Evolutionary conservation across 2,888 invertebrate genomes (phyloP).

Genomic region (Eupithecia abbreviata): DNA sequence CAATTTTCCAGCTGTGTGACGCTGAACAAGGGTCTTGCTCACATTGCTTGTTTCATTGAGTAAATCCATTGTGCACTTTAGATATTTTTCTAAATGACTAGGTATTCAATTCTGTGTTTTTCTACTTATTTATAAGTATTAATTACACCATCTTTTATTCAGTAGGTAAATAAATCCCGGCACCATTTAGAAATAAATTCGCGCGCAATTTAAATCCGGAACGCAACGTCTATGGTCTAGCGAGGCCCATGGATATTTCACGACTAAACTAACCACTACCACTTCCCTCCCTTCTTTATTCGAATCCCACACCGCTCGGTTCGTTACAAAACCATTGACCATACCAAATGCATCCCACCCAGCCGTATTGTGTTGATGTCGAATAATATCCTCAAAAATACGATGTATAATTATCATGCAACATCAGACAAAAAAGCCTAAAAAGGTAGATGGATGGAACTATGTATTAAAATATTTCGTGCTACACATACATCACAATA

Average conservation of each 20-base stretch:
- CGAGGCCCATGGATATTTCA: conserved; percentile 4
- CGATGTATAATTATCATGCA: too few relatives aligned
- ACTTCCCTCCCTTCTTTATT: not conserved
- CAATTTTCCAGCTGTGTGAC: conserved; percentile 67
- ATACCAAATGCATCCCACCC: too few relatives aligned
- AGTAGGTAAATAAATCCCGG: not conserved
- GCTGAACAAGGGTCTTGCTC: conserved; percentile 58
- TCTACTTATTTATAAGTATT: not conserved
- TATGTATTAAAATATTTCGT: not conserved
- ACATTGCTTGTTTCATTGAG: conserved; percentile 60
- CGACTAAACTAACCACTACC: not conserved
- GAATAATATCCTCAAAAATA: too few relatives aligned
- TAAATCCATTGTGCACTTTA: conserved; percentile 63
- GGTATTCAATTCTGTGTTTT: not conserved
- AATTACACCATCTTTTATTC: not conserved
- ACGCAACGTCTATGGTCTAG: conserved; percentile 4
- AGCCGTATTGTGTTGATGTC: not conserved
- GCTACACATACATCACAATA: not conserved
- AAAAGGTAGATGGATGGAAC: not conserved
- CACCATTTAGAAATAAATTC: conserved; percentile 23
- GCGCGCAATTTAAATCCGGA: conserved; percentile 41
- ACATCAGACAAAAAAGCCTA: not conserved
- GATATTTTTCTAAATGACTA: not conserved
- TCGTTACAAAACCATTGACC: not conserved
- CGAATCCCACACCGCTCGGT: not conserved